These are phyloP conservation scores for Stenopsyche tienmushanensis DNA, from an alignment of 1,140 invertebrate genomes.

Conservation along the genomic window DNA sequence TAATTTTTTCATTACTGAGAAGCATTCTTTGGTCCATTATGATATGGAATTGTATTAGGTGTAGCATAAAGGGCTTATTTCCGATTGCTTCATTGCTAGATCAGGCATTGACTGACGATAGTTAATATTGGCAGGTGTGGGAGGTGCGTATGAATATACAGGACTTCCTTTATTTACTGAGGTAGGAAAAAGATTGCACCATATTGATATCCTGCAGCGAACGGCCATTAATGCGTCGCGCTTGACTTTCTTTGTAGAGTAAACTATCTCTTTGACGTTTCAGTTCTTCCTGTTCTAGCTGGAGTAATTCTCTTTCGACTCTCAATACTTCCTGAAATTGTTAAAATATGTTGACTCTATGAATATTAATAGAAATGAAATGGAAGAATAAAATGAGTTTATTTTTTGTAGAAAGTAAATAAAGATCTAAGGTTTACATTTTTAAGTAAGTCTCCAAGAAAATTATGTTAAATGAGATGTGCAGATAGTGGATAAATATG, in stretches of 20 bases:
- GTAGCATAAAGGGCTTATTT: constrained; percentile 43
- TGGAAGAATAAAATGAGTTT: too few species aligned
- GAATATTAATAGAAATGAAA: too few species aligned
- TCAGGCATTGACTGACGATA: constrained; percentile 72
- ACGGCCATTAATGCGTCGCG: constrained; percentile 58
- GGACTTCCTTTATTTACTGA: constrained; percentile 44
- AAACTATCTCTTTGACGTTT: constrained; percentile 71
- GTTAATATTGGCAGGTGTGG: constrained; percentile 47
- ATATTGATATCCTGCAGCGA: constrained; percentile 63
- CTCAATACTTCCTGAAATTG: constrained; percentile 65
- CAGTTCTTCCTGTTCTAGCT: constrained; percentile 75
- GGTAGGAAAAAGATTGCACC: constrained; percentile 45
- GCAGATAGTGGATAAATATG: too few species aligned
- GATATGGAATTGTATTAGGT: constrained; percentile 1
- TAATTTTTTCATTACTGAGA: constrained; percentile 43
- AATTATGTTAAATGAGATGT: too few species aligned
- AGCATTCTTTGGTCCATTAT: constrained; percentile 44
- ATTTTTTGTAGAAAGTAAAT: too few species aligned
- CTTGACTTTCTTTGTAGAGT: constrained; percentile 62
- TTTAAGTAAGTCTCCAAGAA: too few species aligned
- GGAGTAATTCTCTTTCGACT: constrained; percentile 73
- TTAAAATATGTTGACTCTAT: too few species aligned
- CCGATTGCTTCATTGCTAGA: constrained; percentile 55
- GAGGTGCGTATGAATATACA: constrained; percentile 42
- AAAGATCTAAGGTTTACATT: too few species aligned